Evolutionary conservation across 2,888 invertebrate genomes (phyloP).

Genomic region (Pherbina coryleti): DNA sequence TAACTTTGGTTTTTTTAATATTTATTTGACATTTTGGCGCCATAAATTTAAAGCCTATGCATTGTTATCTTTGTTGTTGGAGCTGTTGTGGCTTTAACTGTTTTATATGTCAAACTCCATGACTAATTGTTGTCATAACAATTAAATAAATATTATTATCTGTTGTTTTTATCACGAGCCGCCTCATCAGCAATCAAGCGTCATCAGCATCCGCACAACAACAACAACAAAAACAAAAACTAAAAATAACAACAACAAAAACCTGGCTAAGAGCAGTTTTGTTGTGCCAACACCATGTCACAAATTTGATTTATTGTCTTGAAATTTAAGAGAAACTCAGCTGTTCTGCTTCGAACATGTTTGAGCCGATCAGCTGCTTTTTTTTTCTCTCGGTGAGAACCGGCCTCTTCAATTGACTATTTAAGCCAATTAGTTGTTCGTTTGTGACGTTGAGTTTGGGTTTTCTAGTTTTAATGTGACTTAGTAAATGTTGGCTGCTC

Average conservation of each 20-base stretch:
- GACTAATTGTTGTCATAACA: constrained; percentile 56
- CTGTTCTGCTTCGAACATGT: constrained; percentile 19
- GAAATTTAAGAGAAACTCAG: neutral
- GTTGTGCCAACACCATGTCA: neutral
- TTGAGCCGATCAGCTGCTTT: constrained; percentile 29
- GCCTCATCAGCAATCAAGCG: neutral
- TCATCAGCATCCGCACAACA: neutral
- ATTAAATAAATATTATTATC: constrained; percentile 45
- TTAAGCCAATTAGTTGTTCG: neutral
- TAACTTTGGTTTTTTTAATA: neutral
- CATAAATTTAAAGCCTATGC: neutral
- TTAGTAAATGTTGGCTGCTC: neutral
- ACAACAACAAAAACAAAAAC: neutral
- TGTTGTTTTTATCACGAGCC: neutral
- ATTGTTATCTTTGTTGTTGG: neutral
- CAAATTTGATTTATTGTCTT: neutral
- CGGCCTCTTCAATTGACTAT: neutral
- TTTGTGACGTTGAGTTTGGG: neutral
- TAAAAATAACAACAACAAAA: neutral
- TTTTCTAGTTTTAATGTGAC: neutral
- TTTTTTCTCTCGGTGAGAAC: neutral
- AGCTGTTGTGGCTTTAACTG: neutral
- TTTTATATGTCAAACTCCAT: constrained; percentile 43
- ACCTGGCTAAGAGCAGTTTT: neutral
- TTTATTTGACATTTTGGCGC: constrained; percentile 15